Evolutionary conservation across 2,113 vertebrate genomes (phyloP).

Genomic region (Colossoma macropomum): DNA sequence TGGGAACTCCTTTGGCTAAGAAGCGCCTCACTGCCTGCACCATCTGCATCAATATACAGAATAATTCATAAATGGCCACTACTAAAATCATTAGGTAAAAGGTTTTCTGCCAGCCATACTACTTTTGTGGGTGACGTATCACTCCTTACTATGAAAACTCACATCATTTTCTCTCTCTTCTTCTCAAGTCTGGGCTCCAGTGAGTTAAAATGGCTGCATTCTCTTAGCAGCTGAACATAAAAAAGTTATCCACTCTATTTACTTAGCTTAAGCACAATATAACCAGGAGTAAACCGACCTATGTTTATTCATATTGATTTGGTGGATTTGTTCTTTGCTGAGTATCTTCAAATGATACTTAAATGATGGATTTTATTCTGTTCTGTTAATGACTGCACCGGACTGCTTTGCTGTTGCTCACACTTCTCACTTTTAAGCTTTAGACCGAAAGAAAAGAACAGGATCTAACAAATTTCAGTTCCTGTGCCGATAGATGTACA

Average conservation of each 20-base stretch:
- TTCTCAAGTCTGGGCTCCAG: neutral
- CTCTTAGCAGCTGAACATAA: neutral
- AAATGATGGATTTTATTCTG: too few species aligned
- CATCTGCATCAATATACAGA: neutral
- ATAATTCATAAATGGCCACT: neutral
- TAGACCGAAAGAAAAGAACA: too few species aligned
- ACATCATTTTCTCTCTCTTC: neutral
- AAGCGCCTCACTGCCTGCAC: slow-evolving; percentile 9
- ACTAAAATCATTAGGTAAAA: neutral
- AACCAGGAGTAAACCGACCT: neutral
- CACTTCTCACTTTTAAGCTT: too few species aligned
- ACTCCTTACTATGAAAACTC: neutral
- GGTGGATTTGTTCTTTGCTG: too few species aligned
- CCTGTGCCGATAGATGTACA: too few species aligned
- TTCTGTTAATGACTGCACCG: too few species aligned
- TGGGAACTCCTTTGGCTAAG: slow-evolving; percentile 30
- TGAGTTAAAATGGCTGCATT: neutral
- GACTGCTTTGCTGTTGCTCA: too few species aligned
- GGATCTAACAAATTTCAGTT: too few species aligned
- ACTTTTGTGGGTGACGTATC: too few species aligned
- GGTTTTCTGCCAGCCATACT: neutral
- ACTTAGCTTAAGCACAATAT: neutral
- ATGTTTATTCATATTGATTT: too few species aligned
- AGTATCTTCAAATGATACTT: too few species aligned
- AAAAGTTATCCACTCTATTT: too few species aligned